Conservation (phyloP, 92 coral and sea anemone genomes). For the Palythoa grandis region DNA sequence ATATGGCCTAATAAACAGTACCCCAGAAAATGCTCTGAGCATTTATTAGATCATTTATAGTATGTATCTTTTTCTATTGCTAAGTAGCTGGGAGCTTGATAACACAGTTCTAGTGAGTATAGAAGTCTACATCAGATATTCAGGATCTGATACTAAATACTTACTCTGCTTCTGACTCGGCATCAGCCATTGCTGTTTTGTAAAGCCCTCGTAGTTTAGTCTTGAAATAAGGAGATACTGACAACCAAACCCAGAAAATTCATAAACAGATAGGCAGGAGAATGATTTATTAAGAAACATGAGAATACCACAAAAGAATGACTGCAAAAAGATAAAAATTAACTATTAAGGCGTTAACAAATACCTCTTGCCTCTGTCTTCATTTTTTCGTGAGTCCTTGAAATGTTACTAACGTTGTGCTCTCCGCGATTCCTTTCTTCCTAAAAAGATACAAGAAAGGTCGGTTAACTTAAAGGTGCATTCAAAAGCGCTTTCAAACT, state of each 20-base stretch:
- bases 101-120: not conserved
- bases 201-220: conserved; percentile 91
- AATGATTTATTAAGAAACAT: no score
- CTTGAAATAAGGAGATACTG: conserved; percentile 95
- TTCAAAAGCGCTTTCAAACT: not conserved
- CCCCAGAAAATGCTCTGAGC: no score
- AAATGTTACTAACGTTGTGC: conserved; percentile 82
- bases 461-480: not conserved
- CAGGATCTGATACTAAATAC: conserved; percentile 12
- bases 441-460: conserved; percentile 47
- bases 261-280: no score
- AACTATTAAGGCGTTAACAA: not conserved
- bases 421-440: conserved; percentile 96
- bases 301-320: no score
- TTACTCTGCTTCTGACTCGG: conserved; percentile 96
- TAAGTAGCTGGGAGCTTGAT: no score
- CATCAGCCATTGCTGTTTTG: conserved; percentile 94
- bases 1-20: no score
- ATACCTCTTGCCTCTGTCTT: conserved; percentile 93
- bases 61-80: no score
- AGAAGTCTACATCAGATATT: not conserved
- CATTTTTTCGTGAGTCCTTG: conserved; percentile 98
- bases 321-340: no score
- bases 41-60: no score
- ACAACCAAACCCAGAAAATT: not conserved